These are phyloP conservation scores for Argyresthia goedartella DNA, from an alignment of 2,888 invertebrate genomes.

Conservation along the genomic window DNA sequence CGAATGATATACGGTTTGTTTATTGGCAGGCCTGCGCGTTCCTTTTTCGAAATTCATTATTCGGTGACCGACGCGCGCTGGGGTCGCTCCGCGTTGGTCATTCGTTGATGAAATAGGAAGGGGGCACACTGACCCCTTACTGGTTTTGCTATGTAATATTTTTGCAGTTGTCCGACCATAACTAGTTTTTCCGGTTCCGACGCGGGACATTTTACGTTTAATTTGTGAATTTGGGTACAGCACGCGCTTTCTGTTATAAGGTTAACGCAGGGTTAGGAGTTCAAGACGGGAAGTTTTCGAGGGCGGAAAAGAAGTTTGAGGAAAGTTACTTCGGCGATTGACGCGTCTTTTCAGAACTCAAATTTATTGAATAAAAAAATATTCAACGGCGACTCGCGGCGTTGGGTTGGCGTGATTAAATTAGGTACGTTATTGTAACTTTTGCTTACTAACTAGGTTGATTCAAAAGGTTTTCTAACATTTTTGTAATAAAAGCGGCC, in stretches of 20 bases:
- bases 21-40: constrained; percentile 64
- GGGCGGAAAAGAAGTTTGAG: constrained; percentile 26
- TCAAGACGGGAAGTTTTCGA: constrained; percentile 21
- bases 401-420: neutral
- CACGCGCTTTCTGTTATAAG: constrained; percentile 53
- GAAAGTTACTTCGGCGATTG: constrained; percentile 1
- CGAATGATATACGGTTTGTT: constrained; percentile 70
- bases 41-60: constrained; percentile 63
- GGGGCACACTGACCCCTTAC: constrained; percentile 48
- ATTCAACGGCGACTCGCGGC: neutral
- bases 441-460: too few species aligned
- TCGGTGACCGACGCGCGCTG: constrained; percentile 51
- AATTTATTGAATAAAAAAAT: constrained; percentile 1
- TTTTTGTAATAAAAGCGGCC: too few species aligned
- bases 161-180: constrained; percentile 41
- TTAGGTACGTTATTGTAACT: neutral
- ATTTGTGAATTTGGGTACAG: constrained; percentile 54
- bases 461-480: too few species aligned
- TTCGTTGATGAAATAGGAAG: constrained; percentile 15
- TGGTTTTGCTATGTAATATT: constrained; percentile 42
- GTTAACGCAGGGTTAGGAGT: constrained; percentile 43
- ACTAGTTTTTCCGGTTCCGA: constrained; percentile 33
- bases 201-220: constrained; percentile 62
- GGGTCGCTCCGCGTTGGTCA: constrained; percentile 51
- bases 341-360: neutral